Evolutionary conservation across 2,888 invertebrate genomes (phyloP).

Genomic region (Ectemnius cavifrons): DNA sequence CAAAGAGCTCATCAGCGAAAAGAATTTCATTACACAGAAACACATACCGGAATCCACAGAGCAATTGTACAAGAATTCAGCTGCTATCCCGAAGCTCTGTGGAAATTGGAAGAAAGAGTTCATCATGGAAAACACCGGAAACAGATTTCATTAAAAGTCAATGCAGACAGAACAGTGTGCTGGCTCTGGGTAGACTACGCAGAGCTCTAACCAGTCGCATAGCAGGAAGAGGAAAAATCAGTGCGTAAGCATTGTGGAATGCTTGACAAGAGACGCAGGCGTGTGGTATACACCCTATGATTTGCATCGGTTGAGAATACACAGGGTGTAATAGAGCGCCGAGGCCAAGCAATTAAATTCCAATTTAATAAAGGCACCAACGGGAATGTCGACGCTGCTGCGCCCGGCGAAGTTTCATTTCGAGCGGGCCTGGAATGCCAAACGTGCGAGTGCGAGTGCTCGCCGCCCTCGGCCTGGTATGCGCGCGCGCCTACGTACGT

Average conservation of each 20-base stretch:
- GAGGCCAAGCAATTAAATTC: conserved; percentile 69
- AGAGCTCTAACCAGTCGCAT: conserved; percentile 23
- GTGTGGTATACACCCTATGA: conserved; percentile 43
- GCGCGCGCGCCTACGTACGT: conserved; percentile 39
- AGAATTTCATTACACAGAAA: too few species aligned
- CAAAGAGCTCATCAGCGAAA: too few species aligned
- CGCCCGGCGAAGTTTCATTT: conserved; percentile 64
- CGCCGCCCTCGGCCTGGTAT: conserved; percentile 52
- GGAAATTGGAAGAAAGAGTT: too few species aligned
- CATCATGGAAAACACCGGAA: neutral
- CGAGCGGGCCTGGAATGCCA: conserved; percentile 60
- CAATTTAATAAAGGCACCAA: conserved; percentile 70
- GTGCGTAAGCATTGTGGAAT: conserved; percentile 44
- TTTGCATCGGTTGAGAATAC: conserved; percentile 57
- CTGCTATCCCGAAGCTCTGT: too few species aligned
- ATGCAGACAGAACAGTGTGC: neutral
- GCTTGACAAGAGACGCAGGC: conserved; percentile 41
- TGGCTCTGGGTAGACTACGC: neutral
- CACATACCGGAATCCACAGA: too few species aligned
- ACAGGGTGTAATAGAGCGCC: conserved; percentile 61
- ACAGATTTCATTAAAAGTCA: conserved; percentile 47
- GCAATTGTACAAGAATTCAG: too few species aligned
- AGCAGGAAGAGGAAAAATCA: conserved; percentile 48
- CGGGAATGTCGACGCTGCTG: conserved; percentile 60
- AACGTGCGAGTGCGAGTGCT: conserved; percentile 50